Percentiles rank a stretch among this genome's conserved stretches.
Conservation (phyloP, 1,140 invertebrate genomes). For the Nasonia vitripennis region DNA sequence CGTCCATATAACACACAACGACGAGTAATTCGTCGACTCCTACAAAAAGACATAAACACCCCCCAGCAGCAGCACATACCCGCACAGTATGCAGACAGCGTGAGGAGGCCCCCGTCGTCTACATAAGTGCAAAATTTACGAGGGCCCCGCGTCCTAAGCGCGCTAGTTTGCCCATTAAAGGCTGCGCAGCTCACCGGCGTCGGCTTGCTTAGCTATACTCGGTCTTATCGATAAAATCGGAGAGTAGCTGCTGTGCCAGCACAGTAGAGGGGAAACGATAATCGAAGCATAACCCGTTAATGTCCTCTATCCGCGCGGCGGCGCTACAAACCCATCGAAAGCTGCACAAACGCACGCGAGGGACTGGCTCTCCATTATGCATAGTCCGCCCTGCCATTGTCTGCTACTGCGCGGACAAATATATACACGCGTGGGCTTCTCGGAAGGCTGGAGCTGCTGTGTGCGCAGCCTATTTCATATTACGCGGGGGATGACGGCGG, state of each 20-base stretch:
- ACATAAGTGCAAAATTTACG: slow-evolving; percentile 32
- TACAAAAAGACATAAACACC: neutral
- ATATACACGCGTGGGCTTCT: too few species aligned
- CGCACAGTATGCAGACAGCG: too few species aligned
- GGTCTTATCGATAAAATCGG: slow-evolving; percentile 39
- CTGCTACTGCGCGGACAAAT: neutral
- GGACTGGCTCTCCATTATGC: slow-evolving; percentile 12
- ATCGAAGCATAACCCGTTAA: slow-evolving; percentile 50
- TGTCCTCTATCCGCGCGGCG: neutral
- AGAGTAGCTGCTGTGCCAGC: neutral
- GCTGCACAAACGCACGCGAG: slow-evolving; percentile 15
- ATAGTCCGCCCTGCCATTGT: neutral
- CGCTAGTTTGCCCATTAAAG: slow-evolving; percentile 14
- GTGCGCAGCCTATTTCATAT: neutral
- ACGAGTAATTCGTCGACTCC: neutral
- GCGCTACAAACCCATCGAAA: slow-evolving; percentile 25
- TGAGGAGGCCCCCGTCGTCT: neutral
- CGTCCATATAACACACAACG: neutral
- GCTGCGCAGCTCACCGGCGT: neutral
- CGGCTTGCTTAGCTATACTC: slow-evolving; percentile 13
- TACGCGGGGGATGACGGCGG: slow-evolving; percentile 5
- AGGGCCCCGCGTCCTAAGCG: neutral
- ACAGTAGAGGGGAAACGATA: slow-evolving; percentile 7
- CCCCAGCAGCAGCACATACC: neutral
- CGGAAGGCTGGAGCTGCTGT: neutral